Base-by-base conservation (phyloP, 2,888 invertebrate genomes). In the Incurvaria masculella region DNA sequence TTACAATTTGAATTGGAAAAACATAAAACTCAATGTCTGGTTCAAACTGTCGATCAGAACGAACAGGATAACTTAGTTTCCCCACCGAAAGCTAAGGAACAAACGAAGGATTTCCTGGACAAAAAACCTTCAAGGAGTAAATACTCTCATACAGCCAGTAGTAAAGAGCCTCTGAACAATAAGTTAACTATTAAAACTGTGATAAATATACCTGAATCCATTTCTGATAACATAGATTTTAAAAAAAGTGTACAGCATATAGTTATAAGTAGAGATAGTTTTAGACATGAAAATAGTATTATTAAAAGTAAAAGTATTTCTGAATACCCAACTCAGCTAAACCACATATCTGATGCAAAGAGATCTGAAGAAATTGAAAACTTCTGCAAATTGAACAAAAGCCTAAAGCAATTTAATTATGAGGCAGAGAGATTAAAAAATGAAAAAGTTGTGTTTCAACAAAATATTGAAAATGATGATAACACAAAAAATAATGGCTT, bases 351-450 rank as follows among this genome's bases (percentile, higher is more conserved):
- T 18, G 19, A n/a, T 44, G 40, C 21, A 43, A 19, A 14, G 4
- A 78, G 75, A 75, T 76, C 76, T 76, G 75, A 76, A 51, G 74
- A 67, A 69, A 64, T 78, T 57, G 75, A 75, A 61, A 78, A 78
- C 63, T 78, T 72, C 66, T 78, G 78, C 71, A 78, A 76, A 65
- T 66, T 78, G 63, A 78, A 78, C 63, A 78, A 78, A 64, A 74
- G 72, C 65, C 68, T 75, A 64, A 76, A 78, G 56, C 65, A 57
- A 61, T 68, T 65, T 62, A 65, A 64, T 44, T 53, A 50, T 61
- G 64, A 48, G 56, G 53, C 44, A 57, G 42, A 39, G 42, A 21
- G 33, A n/a, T n/a, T n/a, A n/a, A n/a, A n/a, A n/a, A n/a, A n/a
- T n/a, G n/a, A n/a, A n/a, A n/a, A n/a, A n/a, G n/a, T n/a, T n/a